A percentile compares a stretch with the other conserved stretches of the same genome.
Conservation (phyloP, 1,140 invertebrate genomes). For the Aphis gossypii region DNA sequence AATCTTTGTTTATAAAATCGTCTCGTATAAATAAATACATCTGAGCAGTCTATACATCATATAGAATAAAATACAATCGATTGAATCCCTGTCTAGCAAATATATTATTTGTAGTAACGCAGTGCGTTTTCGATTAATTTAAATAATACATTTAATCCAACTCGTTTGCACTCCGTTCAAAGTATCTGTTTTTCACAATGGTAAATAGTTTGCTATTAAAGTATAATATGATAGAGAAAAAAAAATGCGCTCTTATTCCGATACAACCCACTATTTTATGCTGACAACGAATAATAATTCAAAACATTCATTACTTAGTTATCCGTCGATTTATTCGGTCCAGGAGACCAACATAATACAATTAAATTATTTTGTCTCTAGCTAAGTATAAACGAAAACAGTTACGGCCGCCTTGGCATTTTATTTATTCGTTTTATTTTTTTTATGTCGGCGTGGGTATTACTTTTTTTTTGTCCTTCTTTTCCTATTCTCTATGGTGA, state of each 20-base stretch:
- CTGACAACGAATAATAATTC: constrained; percentile 14
- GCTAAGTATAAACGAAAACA: constrained; percentile 50
- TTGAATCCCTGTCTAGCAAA: not conserved
- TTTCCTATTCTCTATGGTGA: constrained; percentile 23
- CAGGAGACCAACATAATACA: constrained; percentile 25
- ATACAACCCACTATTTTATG: not conserved
- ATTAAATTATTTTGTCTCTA: constrained; percentile 35
- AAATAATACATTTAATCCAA: constrained; percentile 4
- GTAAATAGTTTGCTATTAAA: constrained; percentile 4
- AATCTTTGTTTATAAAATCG: not conserved
- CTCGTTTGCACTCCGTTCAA: not conserved
- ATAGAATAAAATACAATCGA: not conserved
- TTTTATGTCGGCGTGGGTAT: not conserved
- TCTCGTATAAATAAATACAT: not conserved
- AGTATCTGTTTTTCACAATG: not conserved
- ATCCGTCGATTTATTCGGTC: constrained; percentile 50
- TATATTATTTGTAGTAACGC: not conserved
- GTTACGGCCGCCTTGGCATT: not conserved
- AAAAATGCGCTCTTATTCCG: not conserved
- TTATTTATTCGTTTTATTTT: constrained; percentile 17
- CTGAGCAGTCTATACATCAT: not conserved
- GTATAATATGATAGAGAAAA: not conserved
- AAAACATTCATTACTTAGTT: constrained; percentile 40
- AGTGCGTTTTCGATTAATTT: constrained; percentile 2
- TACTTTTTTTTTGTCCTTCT: constrained; percentile 47